A percentile compares a stretch with the other conserved stretches of the same genome.
phyloP scores from a whole-genome alignment of 2,797 vertebrate genomes.

The Botia almorhae region DNA sequence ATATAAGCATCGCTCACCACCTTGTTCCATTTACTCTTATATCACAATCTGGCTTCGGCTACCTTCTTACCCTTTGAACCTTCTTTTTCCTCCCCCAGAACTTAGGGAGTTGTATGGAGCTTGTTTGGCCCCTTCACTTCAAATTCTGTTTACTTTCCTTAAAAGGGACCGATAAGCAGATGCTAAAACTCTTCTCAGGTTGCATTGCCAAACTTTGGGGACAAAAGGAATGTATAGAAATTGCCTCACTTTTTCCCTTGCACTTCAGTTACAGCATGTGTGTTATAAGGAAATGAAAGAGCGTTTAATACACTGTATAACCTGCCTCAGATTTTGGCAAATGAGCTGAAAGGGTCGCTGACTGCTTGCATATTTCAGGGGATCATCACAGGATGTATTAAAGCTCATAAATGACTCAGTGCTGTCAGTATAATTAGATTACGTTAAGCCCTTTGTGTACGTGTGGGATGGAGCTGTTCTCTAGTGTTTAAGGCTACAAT shows the following conservation, averaged over 20 bases:
- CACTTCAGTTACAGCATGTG: no score
- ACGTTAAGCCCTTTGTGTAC: conserved; percentile 35
- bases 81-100: not conserved
- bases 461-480: not conserved
- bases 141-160: not conserved
- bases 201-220: not conserved
- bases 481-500: not conserved
- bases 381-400: conserved; percentile 39
- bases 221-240: not conserved
- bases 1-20: not conserved
- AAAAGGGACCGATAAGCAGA: not conserved
- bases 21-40: not conserved
- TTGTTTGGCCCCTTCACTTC: not conserved
- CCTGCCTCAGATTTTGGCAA: conserved; percentile 14
- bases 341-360: conserved; percentile 30
- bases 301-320: conserved; percentile 1
- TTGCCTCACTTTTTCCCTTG: no score
- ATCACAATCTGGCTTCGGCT: conserved; percentile 9
- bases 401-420: conserved; percentile 35
- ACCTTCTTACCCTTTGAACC: not conserved
- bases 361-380: conserved; percentile 40
- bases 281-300: not conserved
- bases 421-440: conserved; percentile 48
- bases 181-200: not conserved
- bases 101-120: not conserved